These are phyloP conservation scores for Ascidia mentula DNA, from an alignment of 23 tunicate genomes.

Conservation along the genomic window DNA sequence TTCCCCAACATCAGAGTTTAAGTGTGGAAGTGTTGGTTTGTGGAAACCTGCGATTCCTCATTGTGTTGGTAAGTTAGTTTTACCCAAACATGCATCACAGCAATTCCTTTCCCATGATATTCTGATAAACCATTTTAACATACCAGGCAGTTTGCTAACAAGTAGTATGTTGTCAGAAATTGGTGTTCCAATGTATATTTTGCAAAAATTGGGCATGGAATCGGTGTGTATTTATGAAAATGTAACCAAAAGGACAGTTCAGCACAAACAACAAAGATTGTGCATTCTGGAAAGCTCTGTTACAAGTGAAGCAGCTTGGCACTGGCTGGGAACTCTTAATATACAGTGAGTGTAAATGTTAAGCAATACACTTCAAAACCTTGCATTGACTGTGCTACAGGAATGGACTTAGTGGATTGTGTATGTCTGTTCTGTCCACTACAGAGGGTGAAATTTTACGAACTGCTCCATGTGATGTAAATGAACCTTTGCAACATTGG, in stretches of 20 bases:
- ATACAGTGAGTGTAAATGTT: slow-evolving; percentile 48
- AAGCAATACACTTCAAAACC: not conserved
- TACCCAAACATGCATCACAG: no score
- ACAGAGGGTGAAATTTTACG: slow-evolving; percentile 50
- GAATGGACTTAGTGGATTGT: slow-evolving; percentile 45
- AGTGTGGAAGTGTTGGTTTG: slow-evolving; percentile 42
- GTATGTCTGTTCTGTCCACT: slow-evolving; percentile 39
- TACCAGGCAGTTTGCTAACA: not conserved
- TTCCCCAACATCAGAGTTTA: slow-evolving; percentile 22
- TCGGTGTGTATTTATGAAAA: slow-evolving; percentile 57
- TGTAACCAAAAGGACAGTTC: slow-evolving; percentile 15
- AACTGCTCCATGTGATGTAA: slow-evolving; percentile 43
- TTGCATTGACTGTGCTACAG: slow-evolving; percentile 10
- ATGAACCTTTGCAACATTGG: slow-evolving; percentile 61
- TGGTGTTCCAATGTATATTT: slow-evolving; percentile 79
- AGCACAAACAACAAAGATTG: slow-evolving; percentile 13
- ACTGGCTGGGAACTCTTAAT: slow-evolving; percentile 57
- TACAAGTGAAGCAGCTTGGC: slow-evolving; percentile 45
- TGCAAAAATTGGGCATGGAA: slow-evolving; percentile 37
- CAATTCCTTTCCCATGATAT: no score
- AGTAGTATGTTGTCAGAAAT: slow-evolving; percentile 56
- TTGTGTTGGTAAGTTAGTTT: slow-evolving; percentile 56
- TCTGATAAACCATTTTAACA: not conserved
- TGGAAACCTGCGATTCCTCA: slow-evolving; percentile 71
- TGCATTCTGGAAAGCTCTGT: slow-evolving; percentile 25